phyloP scores from a whole-genome alignment of 2,888 invertebrate species.

The Campoplex capitator region DNA sequence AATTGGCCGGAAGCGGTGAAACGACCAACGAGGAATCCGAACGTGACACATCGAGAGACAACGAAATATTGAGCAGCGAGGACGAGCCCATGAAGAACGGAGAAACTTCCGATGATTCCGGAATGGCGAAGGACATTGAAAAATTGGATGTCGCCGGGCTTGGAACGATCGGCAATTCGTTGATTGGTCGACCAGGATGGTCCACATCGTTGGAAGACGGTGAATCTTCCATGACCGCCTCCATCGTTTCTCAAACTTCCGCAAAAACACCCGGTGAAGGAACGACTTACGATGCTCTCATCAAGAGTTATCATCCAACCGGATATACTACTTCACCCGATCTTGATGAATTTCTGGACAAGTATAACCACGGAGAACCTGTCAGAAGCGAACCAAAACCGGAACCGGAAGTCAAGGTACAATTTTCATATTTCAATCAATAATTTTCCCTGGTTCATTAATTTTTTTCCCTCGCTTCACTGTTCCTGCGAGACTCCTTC shows the following conservation, averaged over 20 bases:
- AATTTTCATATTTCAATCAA: neutral
- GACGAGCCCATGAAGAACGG: neutral
- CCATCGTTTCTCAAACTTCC: constrained; percentile 86
- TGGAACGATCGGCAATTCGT: constrained; percentile 87
- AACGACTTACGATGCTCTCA: constrained; percentile 87
- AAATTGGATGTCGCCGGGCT: constrained; percentile 69
- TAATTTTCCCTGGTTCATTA: neutral
- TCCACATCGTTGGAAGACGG: constrained; percentile 87
- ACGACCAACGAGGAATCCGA: neutral
- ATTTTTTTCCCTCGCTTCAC: neutral
- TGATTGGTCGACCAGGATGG: constrained; percentile 88
- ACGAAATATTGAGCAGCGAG: neutral
- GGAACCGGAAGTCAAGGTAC: constrained; percentile 68
- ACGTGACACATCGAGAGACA: neutral
- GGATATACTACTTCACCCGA: constrained; percentile 86
- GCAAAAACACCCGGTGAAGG: constrained; percentile 83
- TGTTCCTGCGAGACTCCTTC: no score
- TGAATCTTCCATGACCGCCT: constrained; percentile 85
- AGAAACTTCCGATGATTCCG: constrained; percentile 1
- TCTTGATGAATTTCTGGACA: constrained; percentile 87
- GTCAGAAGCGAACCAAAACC: constrained; percentile 60
- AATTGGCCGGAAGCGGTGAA: neutral
- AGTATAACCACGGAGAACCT: constrained; percentile 73
- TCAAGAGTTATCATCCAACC: constrained; percentile 87
- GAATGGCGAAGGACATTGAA: constrained; percentile 40